A percentile compares a stretch with the other conserved stretches of the same genome.
Evolutionary conservation across 2,113 vertebrate genomes (phyloP).

Genomic region (Lophotis ruficrista): DNA sequence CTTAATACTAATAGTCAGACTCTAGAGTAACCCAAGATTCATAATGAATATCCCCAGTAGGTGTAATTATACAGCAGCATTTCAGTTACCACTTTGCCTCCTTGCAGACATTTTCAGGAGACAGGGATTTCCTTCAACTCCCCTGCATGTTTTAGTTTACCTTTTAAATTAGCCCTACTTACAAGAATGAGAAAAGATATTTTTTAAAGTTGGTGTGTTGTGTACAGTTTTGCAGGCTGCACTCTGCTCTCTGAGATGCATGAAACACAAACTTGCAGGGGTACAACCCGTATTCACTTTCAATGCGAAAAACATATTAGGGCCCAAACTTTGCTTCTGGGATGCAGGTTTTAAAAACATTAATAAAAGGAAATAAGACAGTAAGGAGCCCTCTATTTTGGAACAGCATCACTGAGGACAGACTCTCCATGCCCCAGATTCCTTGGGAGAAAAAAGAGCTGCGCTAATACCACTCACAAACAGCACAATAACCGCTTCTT

Average conservation of each 20-base stretch:
- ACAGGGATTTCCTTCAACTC: conserved; percentile 57
- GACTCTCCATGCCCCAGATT: not conserved
- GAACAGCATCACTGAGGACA: not conserved
- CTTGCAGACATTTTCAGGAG: conserved; percentile 32
- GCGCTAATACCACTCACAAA: not conserved
- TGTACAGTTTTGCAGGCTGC: not conserved
- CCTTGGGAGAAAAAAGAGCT: not conserved
- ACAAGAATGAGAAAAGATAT: not conserved
- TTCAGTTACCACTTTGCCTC: conserved; percentile 37
- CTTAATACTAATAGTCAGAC: conserved; percentile 44
- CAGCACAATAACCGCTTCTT: conserved; percentile 11
- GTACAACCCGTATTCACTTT: not conserved
- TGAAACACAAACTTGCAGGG: not conserved
- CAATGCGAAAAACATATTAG: not conserved
- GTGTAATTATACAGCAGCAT: conserved; percentile 59
- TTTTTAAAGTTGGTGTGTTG: not conserved
- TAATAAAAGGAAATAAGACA: not conserved
- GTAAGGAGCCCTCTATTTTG: not conserved
- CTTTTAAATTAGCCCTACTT: conserved; percentile 38
- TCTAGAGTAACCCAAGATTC: conserved; percentile 52
- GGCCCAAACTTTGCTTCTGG: not conserved
- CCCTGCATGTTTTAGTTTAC: conserved; percentile 41
- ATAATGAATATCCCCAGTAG: conserved; percentile 64
- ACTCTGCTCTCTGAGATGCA: not conserved
- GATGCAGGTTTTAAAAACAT: not conserved